These are phyloP conservation scores for Channa maculata DNA, from an alignment of 2,113 vertebrate species.

Conservation along the genomic window DNA sequence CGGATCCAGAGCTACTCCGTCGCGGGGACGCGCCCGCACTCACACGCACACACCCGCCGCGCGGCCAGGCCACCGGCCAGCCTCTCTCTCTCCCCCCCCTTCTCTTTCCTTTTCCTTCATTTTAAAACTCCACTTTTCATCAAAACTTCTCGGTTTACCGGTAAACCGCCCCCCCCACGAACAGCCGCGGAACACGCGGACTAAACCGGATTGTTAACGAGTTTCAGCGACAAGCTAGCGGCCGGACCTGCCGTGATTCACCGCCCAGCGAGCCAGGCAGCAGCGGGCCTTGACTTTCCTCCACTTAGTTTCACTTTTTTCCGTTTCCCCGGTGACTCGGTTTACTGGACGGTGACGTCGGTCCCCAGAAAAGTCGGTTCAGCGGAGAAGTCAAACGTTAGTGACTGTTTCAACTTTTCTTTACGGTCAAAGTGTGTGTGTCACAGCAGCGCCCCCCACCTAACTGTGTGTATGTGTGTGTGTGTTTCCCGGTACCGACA, in stretches of 20 bases:
- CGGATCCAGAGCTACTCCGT: not conserved
- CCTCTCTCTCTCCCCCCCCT: constrained; percentile 36
- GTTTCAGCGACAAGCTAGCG: not conserved
- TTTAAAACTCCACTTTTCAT: constrained; percentile 9
- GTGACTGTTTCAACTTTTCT: constrained; percentile 17
- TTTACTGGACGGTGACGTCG: constrained; percentile 49
- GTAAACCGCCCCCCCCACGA: not conserved
- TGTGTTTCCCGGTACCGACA: constrained; percentile 57
- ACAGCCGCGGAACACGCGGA: not conserved
- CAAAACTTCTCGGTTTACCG: constrained; percentile 13
- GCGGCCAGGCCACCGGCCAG: constrained; percentile 75
- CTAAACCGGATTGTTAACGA: constrained; percentile 26
- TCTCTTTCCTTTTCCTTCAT: constrained; percentile 1
- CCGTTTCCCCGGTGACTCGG: too few relatives aligned
- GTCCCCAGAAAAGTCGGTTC: not conserved
- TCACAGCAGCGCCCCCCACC: constrained; percentile 52
- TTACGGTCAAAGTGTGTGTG: not conserved
- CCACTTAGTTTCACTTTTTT: not conserved
- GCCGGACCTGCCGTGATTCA: constrained; percentile 51
- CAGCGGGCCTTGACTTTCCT: constrained; percentile 40
- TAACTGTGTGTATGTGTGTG: not conserved
- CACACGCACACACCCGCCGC: constrained; percentile 62
- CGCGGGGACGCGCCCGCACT: constrained; percentile 61
- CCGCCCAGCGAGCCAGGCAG: constrained; percentile 32
- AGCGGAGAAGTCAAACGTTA: constrained; percentile 1